Evolutionary conservation across 1,140 invertebrate species (phyloP), one percentile per base, ranked within the genome.

Genomic region (Asobara japonica): DNA sequence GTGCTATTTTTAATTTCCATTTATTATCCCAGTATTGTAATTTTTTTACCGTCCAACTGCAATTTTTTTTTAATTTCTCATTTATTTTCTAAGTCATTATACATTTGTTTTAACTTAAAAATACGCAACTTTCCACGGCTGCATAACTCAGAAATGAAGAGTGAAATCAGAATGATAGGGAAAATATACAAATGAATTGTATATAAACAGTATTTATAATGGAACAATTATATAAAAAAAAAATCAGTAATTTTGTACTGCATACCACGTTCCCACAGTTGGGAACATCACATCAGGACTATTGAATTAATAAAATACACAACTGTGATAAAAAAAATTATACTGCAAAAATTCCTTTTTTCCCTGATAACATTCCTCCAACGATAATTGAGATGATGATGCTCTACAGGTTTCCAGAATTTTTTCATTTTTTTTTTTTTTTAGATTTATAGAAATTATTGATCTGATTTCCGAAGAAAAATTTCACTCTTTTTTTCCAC

Each of bases 21-120:
- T 60, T 71, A 73, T 67, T 67, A 30, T 69, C 67, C 71, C 77
- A 81, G 79, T 80, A 82, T 82, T 76, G 79, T 82, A 83, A 84
- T 80, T 69, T 77, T n/a, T 78, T 81, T 16, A 82, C 82, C 81
- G 82, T 84, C 82, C 82, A 62, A 84, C 74, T 77, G 79, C 77
- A 78, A 45, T 5, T 80, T 79, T 82, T 51, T 75, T 79, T 78
- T 78, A 72, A 62, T 78, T 73, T 75, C 79, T 75, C 76, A 76
- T 76, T 79, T 75, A 29, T 74, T 64, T 75, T 78, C 77, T 68
- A 62, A 62, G 27, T 62, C 25, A 62, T 62, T 29, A 30, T 62
- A 4, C 10, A 30, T 77, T 74, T 75, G 74, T 74, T 71, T 78
- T 77, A 22, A 72, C 73, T 77, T 79, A 16, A 16, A n/a, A 73